A percentile compares a stretch with the other conserved stretches of the same genome.
Evolutionary conservation across 2,113 vertebrate genomes (phyloP).

Genomic region (Ia io): DNA sequence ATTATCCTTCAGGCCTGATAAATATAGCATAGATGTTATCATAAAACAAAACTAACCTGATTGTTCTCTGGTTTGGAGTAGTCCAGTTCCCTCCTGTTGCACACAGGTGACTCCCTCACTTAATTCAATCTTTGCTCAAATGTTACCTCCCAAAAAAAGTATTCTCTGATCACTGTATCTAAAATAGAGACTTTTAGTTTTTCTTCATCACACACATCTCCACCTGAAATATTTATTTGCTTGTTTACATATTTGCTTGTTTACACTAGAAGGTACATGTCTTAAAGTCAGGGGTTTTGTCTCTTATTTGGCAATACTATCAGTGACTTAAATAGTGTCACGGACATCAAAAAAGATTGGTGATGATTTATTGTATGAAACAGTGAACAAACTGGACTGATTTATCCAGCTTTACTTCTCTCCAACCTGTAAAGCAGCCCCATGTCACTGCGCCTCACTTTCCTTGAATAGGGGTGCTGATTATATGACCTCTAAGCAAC

Average conservation of each 20-base stretch:
- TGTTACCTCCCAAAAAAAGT: neutral
- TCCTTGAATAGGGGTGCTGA: neutral
- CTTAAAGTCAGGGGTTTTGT: neutral
- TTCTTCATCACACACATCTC: neutral
- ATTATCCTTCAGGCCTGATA: neutral
- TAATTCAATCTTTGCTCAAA: neutral
- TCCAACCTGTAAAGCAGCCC: neutral
- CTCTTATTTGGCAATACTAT: neutral
- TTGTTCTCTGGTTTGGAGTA: neutral
- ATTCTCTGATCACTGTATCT: neutral
- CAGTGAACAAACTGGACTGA: neutral
- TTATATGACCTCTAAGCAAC: neutral
- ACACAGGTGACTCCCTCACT: neutral
- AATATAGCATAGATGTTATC: neutral
- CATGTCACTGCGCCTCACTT: neutral
- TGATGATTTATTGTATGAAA: neutral
- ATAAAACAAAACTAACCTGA: neutral
- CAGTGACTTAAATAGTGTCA: neutral
- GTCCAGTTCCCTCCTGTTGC: neutral
- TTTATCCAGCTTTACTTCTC: neutral
- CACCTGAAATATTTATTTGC: neutral
- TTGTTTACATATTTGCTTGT: neutral
- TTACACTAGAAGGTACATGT: neutral
- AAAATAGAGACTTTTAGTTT: neutral
- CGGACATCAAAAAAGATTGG: neutral